A percentile compares a stretch with the other conserved stretches of the same genome.
These are phyloP conservation scores for Papilio machaon DNA, from an alignment of 1,140 invertebrate species.

Conservation along the genomic window DNA sequence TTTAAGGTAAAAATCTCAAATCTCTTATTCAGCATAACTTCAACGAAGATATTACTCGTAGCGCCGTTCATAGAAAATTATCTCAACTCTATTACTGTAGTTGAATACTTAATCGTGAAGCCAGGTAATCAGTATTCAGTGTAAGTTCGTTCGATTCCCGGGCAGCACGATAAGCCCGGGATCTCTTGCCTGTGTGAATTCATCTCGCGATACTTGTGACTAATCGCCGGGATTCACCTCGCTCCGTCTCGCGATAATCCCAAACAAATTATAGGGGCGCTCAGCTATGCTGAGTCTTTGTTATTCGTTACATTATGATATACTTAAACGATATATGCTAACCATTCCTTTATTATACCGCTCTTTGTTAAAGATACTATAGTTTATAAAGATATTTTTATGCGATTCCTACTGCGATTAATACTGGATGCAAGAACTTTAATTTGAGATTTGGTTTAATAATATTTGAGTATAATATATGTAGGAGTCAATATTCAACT, in stretches of 20 bases:
- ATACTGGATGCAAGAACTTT: too few relatives aligned
- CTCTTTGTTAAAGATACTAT: background rate
- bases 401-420: background rate
- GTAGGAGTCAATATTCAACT: too few relatives aligned
- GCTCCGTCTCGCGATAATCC: conserved; percentile 74
- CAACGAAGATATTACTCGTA: conserved; percentile 22
- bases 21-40: background rate
- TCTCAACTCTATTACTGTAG: conserved; percentile 69
- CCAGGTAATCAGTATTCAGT: conserved; percentile 71
- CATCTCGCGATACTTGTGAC: conserved; percentile 76
- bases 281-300: conserved; percentile 62
- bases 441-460: background rate
- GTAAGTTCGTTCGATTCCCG: conserved; percentile 62
- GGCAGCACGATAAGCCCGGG: conserved; percentile 65
- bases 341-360: background rate
- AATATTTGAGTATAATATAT: too few relatives aligned
- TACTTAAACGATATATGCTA: background rate
- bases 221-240: conserved; percentile 75
- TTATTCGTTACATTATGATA: conserved; percentile 37
- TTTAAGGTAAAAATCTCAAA: background rate
- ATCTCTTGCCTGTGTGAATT: conserved; percentile 65
- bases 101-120: conserved; percentile 70
- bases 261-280: conserved; percentile 75
- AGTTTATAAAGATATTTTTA: background rate
- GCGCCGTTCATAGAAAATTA: conserved; percentile 62